Evolutionary conservation across 2,888 invertebrate species (phyloP), one percentile per base, ranked within the genome.

Genomic region (Tachystola acroxantha): DNA sequence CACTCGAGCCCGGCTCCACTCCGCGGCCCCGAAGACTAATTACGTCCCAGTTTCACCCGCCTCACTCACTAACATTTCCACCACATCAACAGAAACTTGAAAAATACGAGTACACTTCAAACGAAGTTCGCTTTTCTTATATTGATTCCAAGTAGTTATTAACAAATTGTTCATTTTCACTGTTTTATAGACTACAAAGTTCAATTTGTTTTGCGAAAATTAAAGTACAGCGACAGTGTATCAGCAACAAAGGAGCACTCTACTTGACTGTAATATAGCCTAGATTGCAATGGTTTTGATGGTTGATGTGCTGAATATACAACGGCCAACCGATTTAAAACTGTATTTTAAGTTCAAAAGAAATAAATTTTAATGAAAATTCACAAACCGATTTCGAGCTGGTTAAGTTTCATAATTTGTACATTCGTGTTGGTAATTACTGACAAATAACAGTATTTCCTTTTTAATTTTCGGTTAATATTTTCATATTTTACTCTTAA

Each of bases 31-130:
- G 71, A 70, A 72, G 65, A 78, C 79, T 82, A 80, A 82, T 82
- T 82, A 81, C 74, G 57, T 51, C 65, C 53, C 63, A 70, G 69
- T 77, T 76, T 75, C 75, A 73, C 25, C 24, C 24, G n/a, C n/a
- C 1, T 24, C 6, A 3, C 24, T n/a, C n/a, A n/a, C 24, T 24
- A 24, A 62, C 63, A 62, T 14, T 25, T 34, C 55, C 59, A 58
- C 20, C 53, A 4, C 50, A 48, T 32, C 24, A 39, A 50, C 49
- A 56, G 54, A 65, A 66, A 59, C 51, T 61, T 55, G 44, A 52
- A 57, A 63, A 36, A 22, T 12, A n/a, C 55, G 42, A 36, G 12
- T 12, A n/a, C 55, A 42, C 56, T 54, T 50, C 48, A 47, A 61
- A 54, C 61, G 53, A 65, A 61, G 63, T 64, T 62, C 53, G 57